Evolutionary conservation across 2,797 vertebrate genomes (phyloP).

Genomic region (Eleutherodactylus coqui): DNA sequence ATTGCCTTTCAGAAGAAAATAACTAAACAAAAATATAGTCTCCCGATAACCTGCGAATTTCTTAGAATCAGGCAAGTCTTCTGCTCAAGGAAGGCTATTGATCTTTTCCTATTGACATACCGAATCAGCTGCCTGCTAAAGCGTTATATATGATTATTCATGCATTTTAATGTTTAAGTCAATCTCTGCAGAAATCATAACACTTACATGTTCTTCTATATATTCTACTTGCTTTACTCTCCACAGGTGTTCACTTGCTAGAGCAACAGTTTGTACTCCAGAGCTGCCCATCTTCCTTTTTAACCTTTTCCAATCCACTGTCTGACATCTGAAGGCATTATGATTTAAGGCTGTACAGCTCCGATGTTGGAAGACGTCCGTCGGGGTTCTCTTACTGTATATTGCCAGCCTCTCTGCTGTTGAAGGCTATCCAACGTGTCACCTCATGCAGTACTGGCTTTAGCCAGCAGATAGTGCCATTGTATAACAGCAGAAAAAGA

Average conservation of each 20-base stretch:
- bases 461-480: too few relatives aligned
- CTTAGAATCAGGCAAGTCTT: not conserved
- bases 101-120: not conserved
- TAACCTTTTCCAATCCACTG: too few relatives aligned
- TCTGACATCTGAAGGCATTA: too few relatives aligned
- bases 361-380: too few relatives aligned
- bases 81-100: not conserved
- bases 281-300: not conserved
- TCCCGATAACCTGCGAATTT: not conserved
- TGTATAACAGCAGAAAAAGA: too few relatives aligned
- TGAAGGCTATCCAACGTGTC: too few relatives aligned
- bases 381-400: too few relatives aligned
- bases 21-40: not conserved
- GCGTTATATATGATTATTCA: not conserved
- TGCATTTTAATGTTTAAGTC: not conserved
- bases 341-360: too few relatives aligned
- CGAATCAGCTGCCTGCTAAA: not conserved
- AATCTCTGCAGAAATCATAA: not conserved
- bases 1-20: not conserved
- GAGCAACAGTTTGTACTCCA: not conserved
- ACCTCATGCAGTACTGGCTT: too few relatives aligned
- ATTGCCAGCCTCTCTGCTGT: too few relatives aligned
- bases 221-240: not conserved
- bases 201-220: not conserved
- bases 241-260: not conserved